A percentile compares a stretch with the other conserved stretches of the same genome.
These are phyloP conservation scores for Holotrichia oblita DNA, from an alignment of 1,140 invertebrate genomes.

Conservation along the genomic window DNA sequence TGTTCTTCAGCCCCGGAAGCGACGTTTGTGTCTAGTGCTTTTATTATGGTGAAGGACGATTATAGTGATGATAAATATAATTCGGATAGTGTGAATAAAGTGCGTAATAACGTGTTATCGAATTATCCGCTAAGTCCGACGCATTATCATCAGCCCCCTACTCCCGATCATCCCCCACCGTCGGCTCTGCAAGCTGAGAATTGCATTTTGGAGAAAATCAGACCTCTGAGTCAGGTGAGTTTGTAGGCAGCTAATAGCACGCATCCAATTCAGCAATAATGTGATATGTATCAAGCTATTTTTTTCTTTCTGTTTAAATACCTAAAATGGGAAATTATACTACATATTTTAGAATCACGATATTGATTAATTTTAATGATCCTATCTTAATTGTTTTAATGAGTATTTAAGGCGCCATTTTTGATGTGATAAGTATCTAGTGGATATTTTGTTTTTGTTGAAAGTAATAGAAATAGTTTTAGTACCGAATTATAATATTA, in stretches of 20 bases:
- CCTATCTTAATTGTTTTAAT: no score
- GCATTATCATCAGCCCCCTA: conserved; percentile 91
- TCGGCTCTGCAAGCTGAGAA: conserved; percentile 89
- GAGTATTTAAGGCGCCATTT: no score
- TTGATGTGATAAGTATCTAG: no score
- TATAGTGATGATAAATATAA: conserved; percentile 58
- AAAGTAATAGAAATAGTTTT: no score
- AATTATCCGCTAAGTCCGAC: conserved; percentile 80
- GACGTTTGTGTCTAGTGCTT: conserved; percentile 68
- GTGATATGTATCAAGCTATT: conserved; percentile 37
- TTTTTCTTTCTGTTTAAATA: conserved; percentile 30
- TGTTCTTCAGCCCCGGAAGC: conserved; percentile 59
- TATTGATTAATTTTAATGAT: no score
- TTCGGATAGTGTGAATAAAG: conserved; percentile 56
- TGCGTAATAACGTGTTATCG: conserved; percentile 51
- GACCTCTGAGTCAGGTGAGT: conserved; percentile 86
- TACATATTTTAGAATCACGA: background rate
- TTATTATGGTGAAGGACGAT: conserved; percentile 62
- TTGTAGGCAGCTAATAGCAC: conserved; percentile 42
- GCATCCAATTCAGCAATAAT: conserved; percentile 18
- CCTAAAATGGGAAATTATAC: conserved; percentile 27
- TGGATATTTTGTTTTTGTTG: no score
- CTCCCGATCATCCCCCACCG: conserved; percentile 93
- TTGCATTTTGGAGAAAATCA: conserved; percentile 89
- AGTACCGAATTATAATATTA: no score